These are phyloP conservation scores for Lymantria monacha DNA, from an alignment of 2,888 invertebrate genomes.

Conservation along the genomic window DNA sequence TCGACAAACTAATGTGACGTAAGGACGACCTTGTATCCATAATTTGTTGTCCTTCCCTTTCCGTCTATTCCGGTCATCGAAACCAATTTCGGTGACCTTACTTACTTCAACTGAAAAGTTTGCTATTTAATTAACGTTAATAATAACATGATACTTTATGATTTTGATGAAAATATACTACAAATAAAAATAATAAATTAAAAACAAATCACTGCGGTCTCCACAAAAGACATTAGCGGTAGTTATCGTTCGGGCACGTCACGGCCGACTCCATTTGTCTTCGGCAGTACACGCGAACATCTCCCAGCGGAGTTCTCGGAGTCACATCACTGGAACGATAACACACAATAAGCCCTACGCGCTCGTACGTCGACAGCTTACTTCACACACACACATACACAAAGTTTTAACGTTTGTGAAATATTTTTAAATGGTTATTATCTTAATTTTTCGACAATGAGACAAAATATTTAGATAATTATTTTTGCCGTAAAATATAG, in stretches of 20 bases:
- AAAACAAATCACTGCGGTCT: background rate
- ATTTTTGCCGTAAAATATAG: background rate
- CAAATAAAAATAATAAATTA: no score
- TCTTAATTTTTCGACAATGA: slow-evolving; percentile 1
- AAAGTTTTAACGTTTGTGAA: slow-evolving; percentile 33
- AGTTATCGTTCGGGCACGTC: slow-evolving; percentile 53
- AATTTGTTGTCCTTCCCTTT: no score
- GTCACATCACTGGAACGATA: slow-evolving; percentile 69
- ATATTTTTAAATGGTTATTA: slow-evolving; percentile 31
- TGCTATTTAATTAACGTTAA: no score
- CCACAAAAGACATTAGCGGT: slow-evolving; percentile 40
- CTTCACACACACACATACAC: no score
- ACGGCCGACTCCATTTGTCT: slow-evolving; percentile 65
- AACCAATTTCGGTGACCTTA: no score
- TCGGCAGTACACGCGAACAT: slow-evolving; percentile 55
- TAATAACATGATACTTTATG: no score
- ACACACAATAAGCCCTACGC: slow-evolving; percentile 69
- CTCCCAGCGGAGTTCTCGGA: slow-evolving; percentile 66
- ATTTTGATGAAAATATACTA: no score
- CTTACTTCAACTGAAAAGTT: no score
- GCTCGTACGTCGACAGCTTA: slow-evolving; percentile 61
- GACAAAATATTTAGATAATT: background rate
- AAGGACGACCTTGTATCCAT: no score
- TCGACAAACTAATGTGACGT: no score
- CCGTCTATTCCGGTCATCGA: no score